Evolutionary conservation across 2,888 invertebrate species (phyloP).

Genomic region (Leptothorax acervorum): DNA sequence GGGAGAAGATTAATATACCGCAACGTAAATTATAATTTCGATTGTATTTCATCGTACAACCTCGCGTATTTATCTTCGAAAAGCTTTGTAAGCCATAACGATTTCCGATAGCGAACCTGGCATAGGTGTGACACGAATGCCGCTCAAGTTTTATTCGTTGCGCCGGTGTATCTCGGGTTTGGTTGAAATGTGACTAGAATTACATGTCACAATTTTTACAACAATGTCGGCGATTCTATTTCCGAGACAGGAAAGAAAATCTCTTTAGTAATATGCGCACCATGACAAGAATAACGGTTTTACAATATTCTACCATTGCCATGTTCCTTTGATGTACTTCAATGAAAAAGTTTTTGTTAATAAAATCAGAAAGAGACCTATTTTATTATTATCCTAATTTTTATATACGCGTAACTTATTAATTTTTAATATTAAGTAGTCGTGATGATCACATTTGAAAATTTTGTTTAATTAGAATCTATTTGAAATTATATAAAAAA

Average conservation of each 20-base stretch:
- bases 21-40: constrained; percentile 41
- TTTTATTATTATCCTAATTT: neutral
- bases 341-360: constrained; percentile 4
- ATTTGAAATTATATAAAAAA: neutral
- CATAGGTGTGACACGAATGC: constrained; percentile 54
- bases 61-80: constrained; percentile 37
- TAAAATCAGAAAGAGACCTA: neutral
- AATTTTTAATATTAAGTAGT: neutral
- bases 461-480: neutral
- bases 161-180: constrained; percentile 18
- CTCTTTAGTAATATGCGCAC: constrained; percentile 31
- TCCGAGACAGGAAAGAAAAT: constrained; percentile 25
- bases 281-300: constrained; percentile 46
- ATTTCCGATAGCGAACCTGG: constrained; percentile 48
- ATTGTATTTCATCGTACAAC: constrained; percentile 8
- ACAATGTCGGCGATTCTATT: constrained; percentile 18
- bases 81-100: constrained; percentile 51
- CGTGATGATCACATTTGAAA: neutral
- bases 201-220: constrained; percentile 50
- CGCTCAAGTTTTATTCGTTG: constrained; percentile 45
- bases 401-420: neutral
- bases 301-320: neutral
- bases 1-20: too few species aligned
- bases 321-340: neutral
- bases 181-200: constrained; percentile 54